Base-by-base conservation (phyloP, 92 coral and sea anemone genomes). In the Galaxea fascicularis region DNA sequence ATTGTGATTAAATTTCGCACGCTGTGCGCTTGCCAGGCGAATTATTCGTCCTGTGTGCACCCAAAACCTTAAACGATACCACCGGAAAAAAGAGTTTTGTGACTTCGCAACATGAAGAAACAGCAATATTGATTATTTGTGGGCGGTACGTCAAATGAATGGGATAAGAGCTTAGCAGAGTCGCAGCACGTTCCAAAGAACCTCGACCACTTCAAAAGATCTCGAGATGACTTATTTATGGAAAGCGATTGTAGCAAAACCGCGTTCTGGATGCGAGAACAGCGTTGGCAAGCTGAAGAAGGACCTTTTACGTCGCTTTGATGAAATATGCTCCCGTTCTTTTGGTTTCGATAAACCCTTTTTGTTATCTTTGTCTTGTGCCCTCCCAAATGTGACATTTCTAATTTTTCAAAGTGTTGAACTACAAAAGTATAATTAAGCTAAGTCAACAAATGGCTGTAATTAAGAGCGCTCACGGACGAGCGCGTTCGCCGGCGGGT, bases 381-480 rank as follows among this genome's bases (percentile, higher is more conserved):
- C 47, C 86, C 78, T 70, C 86, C 86, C 68, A 71, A 78, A 77
- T 78, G 73, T 86, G 82, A 87, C 87, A 73, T 72, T 44, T 78
- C 87, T 76, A 80, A 87, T 87, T 80, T 87, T 63, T 45, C 86
- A 44, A 69, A 73, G 84, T 80, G 90, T 81, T 64, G 87, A 81
- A 73, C 86, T 73, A 87, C 90, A 87, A 87, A 80, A 71, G 87
- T 65, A 72, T 87, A 87, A 87, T 87, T 90, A 90, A 49, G 9
- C 73, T 75, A 84, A 90, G 56, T 87, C 93, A 90, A 90, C 88
- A 90, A 80, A 73, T 44, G 60, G 39, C 87, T 87, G 86, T 79
- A 83, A 91, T 87, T 87, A 91, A 78, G 27, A 63, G 65, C 73
- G 26, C 59, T 53, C 49, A 17, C 31, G 60, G 67, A 20, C 22